Base-by-base conservation (phyloP, 2,888 invertebrate genomes). In the Meteorus colon region DNA sequence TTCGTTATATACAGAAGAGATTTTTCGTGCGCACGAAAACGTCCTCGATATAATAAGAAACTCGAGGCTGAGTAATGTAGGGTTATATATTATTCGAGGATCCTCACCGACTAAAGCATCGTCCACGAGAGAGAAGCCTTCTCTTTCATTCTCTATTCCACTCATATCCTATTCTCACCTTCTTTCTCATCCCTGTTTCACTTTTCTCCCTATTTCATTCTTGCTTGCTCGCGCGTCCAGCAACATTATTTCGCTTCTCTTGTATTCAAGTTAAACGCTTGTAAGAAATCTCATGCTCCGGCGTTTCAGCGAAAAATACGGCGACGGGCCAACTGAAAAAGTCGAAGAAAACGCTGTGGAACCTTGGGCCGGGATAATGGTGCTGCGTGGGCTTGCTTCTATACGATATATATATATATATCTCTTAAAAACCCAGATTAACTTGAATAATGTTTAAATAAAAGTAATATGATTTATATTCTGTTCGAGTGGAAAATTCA, bases 21-120 rank as follows among this genome's bases (percentile, higher is more conserved):
- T 74, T 79, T 74, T 80, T 77, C 65, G 73, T 66, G 77, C 77
- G 79, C 81, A 76, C 76, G 84, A 84, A 83, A 84, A 84, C 80
- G 81, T 82, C 80, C 80, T 82, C 78, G 83, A 85, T 84, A 83
- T 86, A 86, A 86, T 85, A 86, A 86, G 85, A 84, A 86, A 85
- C 83, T 84, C 80, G 79, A 81, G 80, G 80, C 81, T 86, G 85
- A 86, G 82, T 86, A 86, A 86, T 86, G 82, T 75, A 73, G 72
- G 82, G 82, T 79, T 82, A 85, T 86, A 85, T 79, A 65, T 85
- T 84, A 85, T 80, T 81, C 72, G 55, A 59, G 78, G 76, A 77
- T 79, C 78, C 79, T 77, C 75, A 73, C 66, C 10, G 51, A 73
- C 63, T 29, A 55, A 66, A 71, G 59, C 41, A 41, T 41, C 3